Conservation (phyloP, 2,113 vertebrate species). For the Charadrius vociferus region DNA sequence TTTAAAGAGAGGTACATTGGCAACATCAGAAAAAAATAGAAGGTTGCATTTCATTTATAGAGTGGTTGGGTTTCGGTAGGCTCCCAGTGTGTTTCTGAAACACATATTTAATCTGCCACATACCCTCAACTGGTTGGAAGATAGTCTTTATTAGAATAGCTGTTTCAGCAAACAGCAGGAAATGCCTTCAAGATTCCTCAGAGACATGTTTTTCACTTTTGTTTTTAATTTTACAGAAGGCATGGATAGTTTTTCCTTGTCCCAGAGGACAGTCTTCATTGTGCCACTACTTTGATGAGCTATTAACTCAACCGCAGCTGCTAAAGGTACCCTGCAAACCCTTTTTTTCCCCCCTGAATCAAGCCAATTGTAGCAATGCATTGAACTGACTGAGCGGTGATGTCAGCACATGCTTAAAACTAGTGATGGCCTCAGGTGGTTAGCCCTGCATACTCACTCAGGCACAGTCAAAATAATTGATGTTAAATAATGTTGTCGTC, state of each 20-base stretch:
- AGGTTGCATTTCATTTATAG: not conserved
- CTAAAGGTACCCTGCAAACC: not conserved
- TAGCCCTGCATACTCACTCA: not conserved
- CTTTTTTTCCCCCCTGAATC: not conserved
- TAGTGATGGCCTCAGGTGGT: fast-evolving
- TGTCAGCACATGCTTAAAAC: not conserved
- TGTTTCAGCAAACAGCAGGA: not conserved
- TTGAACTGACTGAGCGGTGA: not conserved
- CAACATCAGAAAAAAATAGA: not conserved
- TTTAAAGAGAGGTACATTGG: not conserved
- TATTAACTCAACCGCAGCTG: not conserved
- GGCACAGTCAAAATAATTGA: not conserved
- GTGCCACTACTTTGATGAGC: not conserved
- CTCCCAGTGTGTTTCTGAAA: not conserved
- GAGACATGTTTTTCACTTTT: not conserved
- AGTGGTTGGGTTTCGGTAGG: not conserved
- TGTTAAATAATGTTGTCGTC: not conserved
- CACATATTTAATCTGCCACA: not conserved
- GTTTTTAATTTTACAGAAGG: not conserved
- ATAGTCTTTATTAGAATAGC: not conserved
- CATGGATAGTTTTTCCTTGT: not conserved
- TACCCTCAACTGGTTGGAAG: not conserved
- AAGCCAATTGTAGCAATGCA: not conserved
- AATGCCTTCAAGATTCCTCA: not conserved
- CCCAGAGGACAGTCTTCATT: not conserved